Evolutionary conservation across 2,797 vertebrate species (phyloP), one percentile per base, ranked within the genome.

Genomic region (Orientallactaga sibirica): DNA sequence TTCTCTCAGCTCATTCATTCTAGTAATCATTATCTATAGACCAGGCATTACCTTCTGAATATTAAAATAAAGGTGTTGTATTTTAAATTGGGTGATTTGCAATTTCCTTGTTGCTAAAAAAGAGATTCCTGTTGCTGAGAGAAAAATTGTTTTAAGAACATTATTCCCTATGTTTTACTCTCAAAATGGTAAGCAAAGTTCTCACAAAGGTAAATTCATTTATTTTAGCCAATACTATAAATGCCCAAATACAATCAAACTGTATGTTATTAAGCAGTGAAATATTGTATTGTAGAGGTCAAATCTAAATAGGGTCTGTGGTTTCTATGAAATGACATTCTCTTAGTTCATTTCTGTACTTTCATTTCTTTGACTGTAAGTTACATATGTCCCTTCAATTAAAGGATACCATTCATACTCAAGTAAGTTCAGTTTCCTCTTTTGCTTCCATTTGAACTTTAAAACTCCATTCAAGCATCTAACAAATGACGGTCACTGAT

Each of bases 71-170:
- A 7, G n/a, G 15, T 8, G 7, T 66, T 84, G 1, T 71, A 41
- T 48, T 92, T 96, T 83, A 73, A 64, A 41, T 90, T 10, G 76
- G 33, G 27, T 19, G 75, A n/a, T 74, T 75, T 86, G 22, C 12
- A 83, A 12, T 79, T 76, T 90, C 22, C 41, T 93, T 88, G 16
- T 80, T 91, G 83, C 82, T 92, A 88, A 94, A 76, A 90, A 55
- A 9, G 82, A 88, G 33, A 74, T 92, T 87, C 15, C n/a, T 93
- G 48, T 71, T 92, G 61, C 71, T 91, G 41, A 67, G 52, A 81
- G 52, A 91, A 92, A 93, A 82, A 64, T 27, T 93, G 2, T 77
- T 86, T 94, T 71, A 20, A 16, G 87, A 90, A 74, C 85, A 93
- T 86, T 92, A 79, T 94, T 85, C 29, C 91, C 4, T 6, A 3